A percentile compares a stretch with the other conserved stretches of the same genome.
Conservation (phyloP, 2,797 vertebrate species). For the Epinephelus malabaricus region DNA sequence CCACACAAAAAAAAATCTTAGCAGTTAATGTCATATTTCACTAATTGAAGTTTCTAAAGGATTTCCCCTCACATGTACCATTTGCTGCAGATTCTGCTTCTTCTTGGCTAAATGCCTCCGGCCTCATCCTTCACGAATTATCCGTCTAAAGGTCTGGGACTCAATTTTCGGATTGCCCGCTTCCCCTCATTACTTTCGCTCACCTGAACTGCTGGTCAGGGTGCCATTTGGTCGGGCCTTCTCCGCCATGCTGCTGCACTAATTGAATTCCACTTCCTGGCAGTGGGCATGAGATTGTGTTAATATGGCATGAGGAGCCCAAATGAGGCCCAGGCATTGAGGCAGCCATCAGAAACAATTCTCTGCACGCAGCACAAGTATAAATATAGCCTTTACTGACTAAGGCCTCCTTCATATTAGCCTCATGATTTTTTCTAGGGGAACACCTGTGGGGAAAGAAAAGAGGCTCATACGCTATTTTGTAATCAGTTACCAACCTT, state of each 20-base stretch:
- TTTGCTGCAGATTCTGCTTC: background rate
- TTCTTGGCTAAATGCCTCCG: background rate
- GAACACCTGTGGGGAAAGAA: background rate
- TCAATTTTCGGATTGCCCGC: slow-evolving; percentile 20
- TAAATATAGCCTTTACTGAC: slow-evolving; percentile 11
- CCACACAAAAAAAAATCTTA: background rate
- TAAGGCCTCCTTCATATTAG: background rate
- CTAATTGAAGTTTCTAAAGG: background rate
- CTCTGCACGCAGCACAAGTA: background rate
- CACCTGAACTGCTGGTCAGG: slow-evolving; percentile 50
- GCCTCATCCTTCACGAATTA: background rate
- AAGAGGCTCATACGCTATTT: background rate
- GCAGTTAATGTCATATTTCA: background rate
- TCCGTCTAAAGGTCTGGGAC: slow-evolving; percentile 5
- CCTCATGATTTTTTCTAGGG: background rate
- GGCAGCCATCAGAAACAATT: slow-evolving; percentile 27
- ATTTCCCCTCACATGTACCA: background rate
- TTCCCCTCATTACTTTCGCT: slow-evolving; percentile 56
- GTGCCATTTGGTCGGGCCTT: slow-evolving; percentile 37
- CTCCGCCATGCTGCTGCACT: slow-evolving; percentile 43
- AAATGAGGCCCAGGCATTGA: slow-evolving; percentile 34
- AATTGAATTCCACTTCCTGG: slow-evolving; percentile 71
- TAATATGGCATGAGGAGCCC: slow-evolving; percentile 50
- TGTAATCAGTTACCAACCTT: background rate
- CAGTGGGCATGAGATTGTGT: slow-evolving; percentile 50